Evolutionary conservation across 1,140 invertebrate genomes (phyloP).

Genomic region (Zaprionus africanus): DNA sequence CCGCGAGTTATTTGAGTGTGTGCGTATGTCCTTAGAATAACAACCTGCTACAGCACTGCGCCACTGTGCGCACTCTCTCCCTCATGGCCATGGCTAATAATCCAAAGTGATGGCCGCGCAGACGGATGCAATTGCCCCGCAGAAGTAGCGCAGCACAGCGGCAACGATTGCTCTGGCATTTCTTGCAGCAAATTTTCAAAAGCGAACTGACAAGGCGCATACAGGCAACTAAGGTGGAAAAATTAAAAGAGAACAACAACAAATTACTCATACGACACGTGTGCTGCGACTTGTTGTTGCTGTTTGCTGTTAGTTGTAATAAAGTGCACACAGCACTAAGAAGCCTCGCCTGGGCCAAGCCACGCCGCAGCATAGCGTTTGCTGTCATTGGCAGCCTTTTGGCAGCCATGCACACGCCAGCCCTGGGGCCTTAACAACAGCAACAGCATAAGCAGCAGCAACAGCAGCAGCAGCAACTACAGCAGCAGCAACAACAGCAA

Average conservation of each 20-base stretch:
- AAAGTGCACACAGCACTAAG: slow-evolving; percentile 52
- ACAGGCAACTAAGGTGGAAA: not conserved
- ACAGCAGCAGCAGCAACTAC: slow-evolving; percentile 14
- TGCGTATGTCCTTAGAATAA: slow-evolving; percentile 18
- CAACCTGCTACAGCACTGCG: slow-evolving; percentile 1
- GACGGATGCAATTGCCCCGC: not conserved
- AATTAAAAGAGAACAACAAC: not conserved
- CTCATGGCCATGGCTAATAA: not conserved
- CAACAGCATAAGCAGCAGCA: slow-evolving; percentile 15
- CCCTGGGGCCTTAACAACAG: slow-evolving; percentile 26
- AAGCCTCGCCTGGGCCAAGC: slow-evolving; percentile 47
- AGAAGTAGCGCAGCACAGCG: not conserved
- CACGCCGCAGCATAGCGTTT: slow-evolving; percentile 44
- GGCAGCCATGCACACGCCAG: slow-evolving; percentile 35
- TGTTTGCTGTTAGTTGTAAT: slow-evolving; percentile 24
- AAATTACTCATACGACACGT: not conserved
- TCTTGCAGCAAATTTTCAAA: not conserved
- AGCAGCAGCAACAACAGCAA: slow-evolving; percentile 22
- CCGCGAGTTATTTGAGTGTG: slow-evolving; percentile 30
- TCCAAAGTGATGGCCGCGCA: not conserved
- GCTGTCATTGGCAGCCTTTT: slow-evolving; percentile 59
- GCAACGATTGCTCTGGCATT: not conserved
- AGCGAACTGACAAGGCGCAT: not conserved
- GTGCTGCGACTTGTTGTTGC: not conserved
- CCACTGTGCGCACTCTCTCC: not conserved